Evolutionary conservation across 2,888 invertebrate genomes (phyloP).

Genomic region (Epistrophella euchroma): DNA sequence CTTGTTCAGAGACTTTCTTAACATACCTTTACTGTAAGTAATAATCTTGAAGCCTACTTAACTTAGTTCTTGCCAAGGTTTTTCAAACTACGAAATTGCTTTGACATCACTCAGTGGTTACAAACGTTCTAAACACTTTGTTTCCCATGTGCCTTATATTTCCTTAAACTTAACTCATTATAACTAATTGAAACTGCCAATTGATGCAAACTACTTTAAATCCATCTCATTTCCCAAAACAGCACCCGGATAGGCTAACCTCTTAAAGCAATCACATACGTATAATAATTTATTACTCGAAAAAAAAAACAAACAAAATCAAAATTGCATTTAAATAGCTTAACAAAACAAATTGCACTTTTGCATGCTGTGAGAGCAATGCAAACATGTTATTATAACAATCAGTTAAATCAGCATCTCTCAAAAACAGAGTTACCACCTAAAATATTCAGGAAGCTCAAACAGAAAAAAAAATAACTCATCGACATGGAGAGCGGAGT

Average conservation of each 20-base stretch:
- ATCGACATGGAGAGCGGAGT: too few relatives aligned
- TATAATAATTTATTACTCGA: not conserved
- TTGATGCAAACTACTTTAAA: not conserved
- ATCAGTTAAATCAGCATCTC: not conserved
- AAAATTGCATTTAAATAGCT: slow-evolving; percentile 20
- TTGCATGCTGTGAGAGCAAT: slow-evolving; percentile 27
- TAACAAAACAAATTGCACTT: slow-evolving; percentile 59
- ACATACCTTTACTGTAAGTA: too few relatives aligned
- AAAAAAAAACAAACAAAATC: not conserved
- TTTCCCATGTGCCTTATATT: not conserved
- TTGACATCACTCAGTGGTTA: not conserved
- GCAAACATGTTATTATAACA: not conserved
- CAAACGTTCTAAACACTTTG: not conserved
- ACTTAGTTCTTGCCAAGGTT: not conserved
- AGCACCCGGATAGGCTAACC: not conserved
- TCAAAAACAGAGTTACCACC: not conserved
- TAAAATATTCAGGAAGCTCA: not conserved
- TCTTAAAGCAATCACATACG: not conserved
- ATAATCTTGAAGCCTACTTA: not conserved
- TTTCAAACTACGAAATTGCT: not conserved
- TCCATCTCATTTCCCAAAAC: not conserved
- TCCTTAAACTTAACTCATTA: not conserved
- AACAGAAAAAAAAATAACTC: too few relatives aligned
- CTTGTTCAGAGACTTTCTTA: too few relatives aligned
- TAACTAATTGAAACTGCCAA: not conserved